Evolutionary conservation across 2,797 vertebrate species (phyloP), one percentile per base, ranked within the genome.

Genomic region (Distichodus sexfasciatus): DNA sequence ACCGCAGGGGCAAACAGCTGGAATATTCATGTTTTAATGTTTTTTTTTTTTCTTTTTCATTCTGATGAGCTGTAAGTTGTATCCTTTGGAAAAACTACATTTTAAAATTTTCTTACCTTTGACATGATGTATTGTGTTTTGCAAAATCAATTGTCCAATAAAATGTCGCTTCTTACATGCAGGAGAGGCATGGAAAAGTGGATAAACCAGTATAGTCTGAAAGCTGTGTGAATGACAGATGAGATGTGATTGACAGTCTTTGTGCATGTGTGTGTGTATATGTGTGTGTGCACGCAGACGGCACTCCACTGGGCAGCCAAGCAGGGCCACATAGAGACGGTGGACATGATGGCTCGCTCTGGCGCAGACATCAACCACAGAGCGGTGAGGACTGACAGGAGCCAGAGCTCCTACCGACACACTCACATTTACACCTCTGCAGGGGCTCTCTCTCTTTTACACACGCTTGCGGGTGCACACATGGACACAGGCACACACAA

Each of bases 261-360:
- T 78, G 53, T 75, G 62, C 66, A 60, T 75, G 55, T 50, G 75
- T 51, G 36, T 76, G 50, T 74, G 62, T 66, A 63, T 79, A 55
- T 66, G 28, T 70, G 51, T 36, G 31, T 81, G 78, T 88, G 79
- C 82, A 83, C 85, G 78, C 88, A 88, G 90, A 91, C 82, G 40
- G 87, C 87, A 21, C 87, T 92, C 69, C 84, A 91, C 86, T 89
- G 88, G 90, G 90, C 90, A 81, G 87, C 79, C 72, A 91, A 91
- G 89, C 90, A 90, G 68, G 68, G 87, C 79, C 68, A 80, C 78
- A 84, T 85, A 84, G 90, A 93, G 67, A 84, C 79, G 67, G 87
- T 83, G 84, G 89, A 90, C 88, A 83, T 87, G 88, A 90, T 90
- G 84, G 75, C 89, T 80, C 83, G 82, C 81, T 85, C 83, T 57